Evolutionary conservation across 2,888 invertebrate genomes (phyloP), one percentile per base, ranked within the genome.

Genomic region (Drosophila yooni): DNA sequence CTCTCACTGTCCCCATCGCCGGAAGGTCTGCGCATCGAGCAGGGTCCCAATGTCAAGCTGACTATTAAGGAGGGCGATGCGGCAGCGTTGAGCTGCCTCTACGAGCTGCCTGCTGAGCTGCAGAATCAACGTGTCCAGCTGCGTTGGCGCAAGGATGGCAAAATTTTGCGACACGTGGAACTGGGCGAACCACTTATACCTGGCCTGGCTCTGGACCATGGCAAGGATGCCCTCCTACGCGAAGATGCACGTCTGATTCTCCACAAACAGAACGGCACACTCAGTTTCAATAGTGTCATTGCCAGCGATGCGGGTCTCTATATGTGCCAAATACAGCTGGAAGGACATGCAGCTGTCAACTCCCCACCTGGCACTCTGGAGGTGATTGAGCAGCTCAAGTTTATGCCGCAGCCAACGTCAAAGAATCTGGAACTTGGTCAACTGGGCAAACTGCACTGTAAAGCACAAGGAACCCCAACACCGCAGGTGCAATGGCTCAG

Each of bases 401-500:
- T 99, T 92, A 95, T 95, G 50, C 98, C 98, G 0, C 93, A 93
- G 65, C 98, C 98, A 0, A 96, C 97, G 56, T 97, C 96, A 91
- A 97, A 97, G 91, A 97, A 97, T 84, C 93, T 99, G 66, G 98
- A 98, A 91, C 93, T 98, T 59, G 96, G 96, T 64, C 95, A 96
- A 21, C 94, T 96, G 1, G 96, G 96, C 2, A 97, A 96, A 93
- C 95, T 99, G 64, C 97, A 97, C 85, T 99, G 99, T 93, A 97
- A 97, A 91, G 98, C 98, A 0, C 97, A 97, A 86, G 98, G 98
- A 0, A 95, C 93, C 8, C 93, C 93, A 65, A 79, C 89, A 34
- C 93, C 93, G 15, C 92, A 93, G 71, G 94, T 95, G 25, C 94
- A 93, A 79, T 95, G 94, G 94, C 77, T 91, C 31, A 85, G 88